These are phyloP conservation scores for Lipotes vexillifer DNA, from an alignment of 2,113 vertebrate species.

Conservation along the genomic window DNA sequence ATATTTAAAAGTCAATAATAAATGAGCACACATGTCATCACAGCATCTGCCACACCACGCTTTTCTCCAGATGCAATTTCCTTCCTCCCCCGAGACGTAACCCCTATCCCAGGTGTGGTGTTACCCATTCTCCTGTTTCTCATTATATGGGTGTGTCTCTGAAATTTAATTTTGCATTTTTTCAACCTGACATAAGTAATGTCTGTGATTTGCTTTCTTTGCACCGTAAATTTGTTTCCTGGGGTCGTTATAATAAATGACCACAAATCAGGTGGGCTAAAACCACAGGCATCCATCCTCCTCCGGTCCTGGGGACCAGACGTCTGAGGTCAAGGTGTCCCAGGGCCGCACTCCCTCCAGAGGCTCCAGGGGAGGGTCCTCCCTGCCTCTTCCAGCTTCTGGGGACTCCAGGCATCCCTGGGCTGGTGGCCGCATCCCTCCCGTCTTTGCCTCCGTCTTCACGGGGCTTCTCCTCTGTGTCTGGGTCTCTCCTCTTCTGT, in stretches of 20 bases:
- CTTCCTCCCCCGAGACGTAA: too few species aligned
- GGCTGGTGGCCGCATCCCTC: too few species aligned
- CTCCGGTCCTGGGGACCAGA: neutral
- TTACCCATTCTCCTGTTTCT: neutral
- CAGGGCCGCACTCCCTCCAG: rapidly evolving
- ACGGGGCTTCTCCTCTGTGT: too few species aligned
- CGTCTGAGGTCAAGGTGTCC: too few species aligned
- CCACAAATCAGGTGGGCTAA: neutral
- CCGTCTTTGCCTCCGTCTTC: too few species aligned
- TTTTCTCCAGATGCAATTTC: neutral
- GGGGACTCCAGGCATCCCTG: too few species aligned
- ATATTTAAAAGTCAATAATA: neutral
- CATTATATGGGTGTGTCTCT: neutral
- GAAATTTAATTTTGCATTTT: neutral
- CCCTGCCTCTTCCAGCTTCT: too few species aligned
- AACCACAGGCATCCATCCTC: neutral
- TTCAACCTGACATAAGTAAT: neutral
- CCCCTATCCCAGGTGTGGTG: neutral
- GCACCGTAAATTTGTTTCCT: neutral
- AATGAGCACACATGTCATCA: too few species aligned
- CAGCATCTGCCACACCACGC: rapidly evolving
- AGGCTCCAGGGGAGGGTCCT: too few species aligned
- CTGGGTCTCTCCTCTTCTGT: too few species aligned
- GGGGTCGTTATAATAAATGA: neutral
- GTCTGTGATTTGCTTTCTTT: neutral